Conservation (phyloP, 2,113 vertebrate species). For the Cyprinodon tularosa region DNA sequence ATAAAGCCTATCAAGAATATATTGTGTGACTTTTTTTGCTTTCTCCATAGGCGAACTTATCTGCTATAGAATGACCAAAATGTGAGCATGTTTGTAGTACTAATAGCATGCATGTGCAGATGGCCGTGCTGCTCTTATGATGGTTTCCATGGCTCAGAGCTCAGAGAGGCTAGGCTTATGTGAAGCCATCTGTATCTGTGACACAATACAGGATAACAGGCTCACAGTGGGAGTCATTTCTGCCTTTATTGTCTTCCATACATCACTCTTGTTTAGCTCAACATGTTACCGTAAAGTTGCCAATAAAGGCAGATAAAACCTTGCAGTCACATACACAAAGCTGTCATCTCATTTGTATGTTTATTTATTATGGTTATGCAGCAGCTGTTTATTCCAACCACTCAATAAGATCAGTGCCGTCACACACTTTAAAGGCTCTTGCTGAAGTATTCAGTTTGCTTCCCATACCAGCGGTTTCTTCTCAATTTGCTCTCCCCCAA, state of each 20-base stretch:
- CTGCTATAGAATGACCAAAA: slow-evolving; percentile 26
- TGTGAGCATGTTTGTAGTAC: slow-evolving; percentile 48
- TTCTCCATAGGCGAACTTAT: slow-evolving; percentile 5
- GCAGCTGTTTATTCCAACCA: slow-evolving; percentile 43
- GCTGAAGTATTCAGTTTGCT: slow-evolving; percentile 39
- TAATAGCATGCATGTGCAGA: slow-evolving; percentile 57
- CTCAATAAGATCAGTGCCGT: slow-evolving; percentile 25
- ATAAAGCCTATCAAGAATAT: slow-evolving; percentile 26
- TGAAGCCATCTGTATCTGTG: slow-evolving; percentile 54
- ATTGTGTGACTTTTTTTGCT: slow-evolving; percentile 29
- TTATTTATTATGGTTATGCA: slow-evolving; percentile 15
- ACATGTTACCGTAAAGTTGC: slow-evolving; percentile 1
- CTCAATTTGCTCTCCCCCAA: slow-evolving; percentile 54
- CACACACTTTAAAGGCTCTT: slow-evolving; percentile 36
- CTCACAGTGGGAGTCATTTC: slow-evolving; percentile 36
- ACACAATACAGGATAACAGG: slow-evolving; percentile 50
- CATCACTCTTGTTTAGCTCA: slow-evolving; percentile 25
- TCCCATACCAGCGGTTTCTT: slow-evolving; percentile 25
- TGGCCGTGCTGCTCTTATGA: slow-evolving; percentile 61
- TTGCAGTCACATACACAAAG: not conserved
- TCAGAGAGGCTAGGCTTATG: slow-evolving; percentile 39
- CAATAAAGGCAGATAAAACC: not conserved
- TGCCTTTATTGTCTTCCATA: slow-evolving; percentile 34
- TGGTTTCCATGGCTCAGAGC: slow-evolving; percentile 40
- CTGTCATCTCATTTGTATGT: slow-evolving; percentile 16